A percentile compares a stretch with the other conserved stretches of the same genome.
phyloP scores from a whole-genome alignment of 2,797 vertebrate genomes.

The Botia kubotai region DNA sequence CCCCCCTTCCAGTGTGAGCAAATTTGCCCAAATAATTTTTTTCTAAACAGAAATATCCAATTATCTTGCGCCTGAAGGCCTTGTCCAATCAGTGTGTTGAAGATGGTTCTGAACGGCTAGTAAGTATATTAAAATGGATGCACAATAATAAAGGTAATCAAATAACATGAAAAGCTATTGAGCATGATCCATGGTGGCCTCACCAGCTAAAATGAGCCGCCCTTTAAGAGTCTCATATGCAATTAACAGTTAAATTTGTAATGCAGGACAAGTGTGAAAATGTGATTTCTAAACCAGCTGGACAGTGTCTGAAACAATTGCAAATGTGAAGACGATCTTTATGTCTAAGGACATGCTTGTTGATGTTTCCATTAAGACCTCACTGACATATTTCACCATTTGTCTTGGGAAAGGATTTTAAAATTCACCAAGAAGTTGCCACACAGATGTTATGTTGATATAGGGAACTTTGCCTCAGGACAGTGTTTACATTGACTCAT shows the following conservation, averaged over 20 bases:
- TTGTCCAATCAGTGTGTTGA: slow-evolving; percentile 16
- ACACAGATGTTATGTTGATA: slow-evolving; percentile 39
- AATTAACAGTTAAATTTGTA: slow-evolving; percentile 65
- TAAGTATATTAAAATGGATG: slow-evolving; percentile 53
- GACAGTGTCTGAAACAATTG: slow-evolving; percentile 67
- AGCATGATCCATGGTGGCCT: slow-evolving; percentile 40
- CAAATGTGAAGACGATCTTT: slow-evolving; percentile 61
- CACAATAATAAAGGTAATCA: slow-evolving; percentile 47
- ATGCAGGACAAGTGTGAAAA: slow-evolving; percentile 57
- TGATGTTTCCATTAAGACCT: slow-evolving; percentile 56
- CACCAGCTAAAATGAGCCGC: slow-evolving; percentile 49
- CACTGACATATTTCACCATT: slow-evolving; percentile 55
- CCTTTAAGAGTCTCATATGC: slow-evolving; percentile 70
- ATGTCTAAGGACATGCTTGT: slow-evolving; percentile 65
- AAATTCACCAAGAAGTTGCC: slow-evolving; percentile 72
- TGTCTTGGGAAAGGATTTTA: slow-evolving; percentile 67
- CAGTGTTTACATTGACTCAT: too few relatives aligned
- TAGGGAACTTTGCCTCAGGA: slow-evolving; percentile 29
- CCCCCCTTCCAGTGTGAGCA: slow-evolving; percentile 27
- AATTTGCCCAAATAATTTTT: slow-evolving; percentile 52
- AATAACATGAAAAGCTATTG: slow-evolving; percentile 57
- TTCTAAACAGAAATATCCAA: slow-evolving; percentile 52
- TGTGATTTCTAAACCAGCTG: slow-evolving; percentile 58
- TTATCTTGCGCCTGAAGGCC: slow-evolving; percentile 48
- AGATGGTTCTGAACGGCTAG: slow-evolving; percentile 54